These are phyloP conservation scores for Rotaria magnacalcarata DNA, from an alignment of 2,888 invertebrate genomes.

Conservation along the genomic window DNA sequence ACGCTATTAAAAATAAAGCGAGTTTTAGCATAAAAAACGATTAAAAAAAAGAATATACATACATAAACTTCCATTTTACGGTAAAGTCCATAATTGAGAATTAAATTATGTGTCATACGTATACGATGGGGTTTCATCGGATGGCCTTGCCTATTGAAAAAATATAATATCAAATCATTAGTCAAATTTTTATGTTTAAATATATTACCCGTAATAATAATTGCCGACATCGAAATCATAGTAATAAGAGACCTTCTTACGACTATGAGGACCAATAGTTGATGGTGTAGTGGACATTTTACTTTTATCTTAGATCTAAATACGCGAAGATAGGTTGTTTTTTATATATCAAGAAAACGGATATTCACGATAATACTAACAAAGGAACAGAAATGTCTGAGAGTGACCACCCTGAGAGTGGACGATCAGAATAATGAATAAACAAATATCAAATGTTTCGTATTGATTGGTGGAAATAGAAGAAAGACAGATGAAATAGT, in stretches of 20 bases:
- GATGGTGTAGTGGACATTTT: conserved; percentile 6
- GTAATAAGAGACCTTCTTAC: conserved; percentile 83
- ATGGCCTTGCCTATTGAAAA: conserved; percentile 73
- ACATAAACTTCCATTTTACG: conserved; percentile 80
- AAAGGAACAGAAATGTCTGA: neutral
- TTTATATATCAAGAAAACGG: neutral
- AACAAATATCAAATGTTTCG: neutral
- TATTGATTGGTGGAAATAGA: conserved; percentile 11
- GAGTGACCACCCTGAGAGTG: neutral
- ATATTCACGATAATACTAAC: neutral
- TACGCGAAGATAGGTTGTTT: neutral
- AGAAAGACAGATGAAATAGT: neutral
- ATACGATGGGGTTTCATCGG: conserved; percentile 99
- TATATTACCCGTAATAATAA: conserved; percentile 81
- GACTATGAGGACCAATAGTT: conserved; percentile 11
- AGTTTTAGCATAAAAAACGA: too few relatives aligned
- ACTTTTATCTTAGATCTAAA: neutral
- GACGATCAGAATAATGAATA: conserved; percentile 14
- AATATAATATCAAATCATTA: neutral
- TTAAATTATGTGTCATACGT: conserved; percentile 97
- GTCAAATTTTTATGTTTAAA: neutral
- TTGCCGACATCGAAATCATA: conserved; percentile 99
- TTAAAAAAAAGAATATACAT: neutral
- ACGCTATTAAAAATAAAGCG: conserved; percentile 75
- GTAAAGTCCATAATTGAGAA: conserved; percentile 95